Percentiles rank a stretch among this genome's conserved stretches.
phyloP scores from a whole-genome alignment of 2,797 vertebrate species.

The Catostomus latipinnis region DNA sequence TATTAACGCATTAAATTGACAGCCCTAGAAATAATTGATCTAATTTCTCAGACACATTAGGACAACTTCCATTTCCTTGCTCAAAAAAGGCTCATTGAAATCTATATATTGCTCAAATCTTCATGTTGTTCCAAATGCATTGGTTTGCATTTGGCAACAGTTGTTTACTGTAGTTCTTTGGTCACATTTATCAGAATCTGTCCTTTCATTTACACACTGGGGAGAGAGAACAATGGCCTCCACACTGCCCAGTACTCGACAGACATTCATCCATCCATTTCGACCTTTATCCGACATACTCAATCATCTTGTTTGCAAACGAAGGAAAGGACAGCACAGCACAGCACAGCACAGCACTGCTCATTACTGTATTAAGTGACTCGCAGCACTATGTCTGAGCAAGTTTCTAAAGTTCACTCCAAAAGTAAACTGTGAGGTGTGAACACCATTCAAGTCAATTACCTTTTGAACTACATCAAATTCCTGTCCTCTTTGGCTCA shows the following conservation, averaged over 20 bases:
- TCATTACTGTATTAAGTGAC: conserved; percentile 55
- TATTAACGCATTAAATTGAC: no score
- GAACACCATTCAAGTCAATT: neutral
- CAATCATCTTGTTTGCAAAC: conserved; percentile 71
- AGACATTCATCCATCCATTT: conserved; percentile 62
- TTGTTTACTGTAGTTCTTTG: conserved; percentile 59
- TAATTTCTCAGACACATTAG: no score
- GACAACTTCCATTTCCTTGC: neutral
- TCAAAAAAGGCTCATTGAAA: conserved; percentile 40
- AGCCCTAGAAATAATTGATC: no score
- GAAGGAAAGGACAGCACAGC: conserved; percentile 28
- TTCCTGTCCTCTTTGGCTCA: neutral
- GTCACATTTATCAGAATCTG: conserved; percentile 60
- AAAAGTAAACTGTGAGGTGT: neutral
- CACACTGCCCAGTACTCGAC: conserved; percentile 50
- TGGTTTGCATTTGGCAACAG: conserved; percentile 61
- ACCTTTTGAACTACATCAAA: neutral
- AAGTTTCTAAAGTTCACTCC: neutral
- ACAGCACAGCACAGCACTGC: conserved; percentile 14
- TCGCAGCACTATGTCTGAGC: conserved; percentile 40
- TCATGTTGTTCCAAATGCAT: conserved; percentile 48
- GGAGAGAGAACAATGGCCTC: conserved; percentile 58
- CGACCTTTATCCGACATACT: conserved; percentile 61
- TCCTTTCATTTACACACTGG: conserved; percentile 58
- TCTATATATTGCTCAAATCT: conserved; percentile 60